Evolutionary conservation across 2,888 invertebrate genomes (phyloP).

Genomic region (Blera fallax): DNA sequence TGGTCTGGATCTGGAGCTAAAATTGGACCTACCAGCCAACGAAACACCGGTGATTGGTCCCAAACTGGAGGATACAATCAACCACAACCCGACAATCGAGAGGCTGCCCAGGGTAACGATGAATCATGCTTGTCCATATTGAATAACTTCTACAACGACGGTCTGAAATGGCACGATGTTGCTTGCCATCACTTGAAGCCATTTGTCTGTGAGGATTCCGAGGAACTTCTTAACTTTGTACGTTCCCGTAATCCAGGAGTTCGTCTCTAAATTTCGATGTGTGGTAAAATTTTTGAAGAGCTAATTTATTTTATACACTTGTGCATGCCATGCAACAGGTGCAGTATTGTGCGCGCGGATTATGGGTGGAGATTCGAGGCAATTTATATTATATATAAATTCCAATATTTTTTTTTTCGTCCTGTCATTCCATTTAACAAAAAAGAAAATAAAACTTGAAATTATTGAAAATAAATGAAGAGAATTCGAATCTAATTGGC

Average conservation of each 20-base stretch:
- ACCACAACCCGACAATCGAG: constrained; percentile 94
- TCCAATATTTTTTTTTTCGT: constrained; percentile 51
- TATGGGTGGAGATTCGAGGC: constrained; percentile 34
- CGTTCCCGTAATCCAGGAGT: constrained; percentile 93
- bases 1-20: constrained; percentile 97
- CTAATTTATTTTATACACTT: constrained; percentile 61
- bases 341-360: constrained; percentile 40
- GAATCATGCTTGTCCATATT: constrained; percentile 94
- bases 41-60: constrained; percentile 96
- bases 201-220: constrained; percentile 95
- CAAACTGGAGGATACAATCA: constrained; percentile 93
- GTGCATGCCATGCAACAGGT: constrained; percentile 7
- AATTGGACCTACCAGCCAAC: constrained; percentile 93
- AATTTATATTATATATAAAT: constrained; percentile 73
- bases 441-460: not conserved
- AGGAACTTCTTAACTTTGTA: constrained; percentile 94
- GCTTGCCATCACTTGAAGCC: constrained; percentile 93
- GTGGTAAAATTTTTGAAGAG: not conserved
- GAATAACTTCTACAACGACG: constrained; percentile 95
- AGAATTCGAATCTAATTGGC: constrained; percentile 4
- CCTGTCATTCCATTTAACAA: constrained; percentile 40
- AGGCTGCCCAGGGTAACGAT: constrained; percentile 95
- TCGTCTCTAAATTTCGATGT: constrained; percentile 85
- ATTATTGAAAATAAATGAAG: constrained; percentile 12
- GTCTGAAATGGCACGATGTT: constrained; percentile 93